Percentiles rank a stretch among this genome's conserved stretches.
phyloP scores from a whole-genome alignment of 2,888 invertebrate species.

The Drosophila hawaiiensis region DNA sequence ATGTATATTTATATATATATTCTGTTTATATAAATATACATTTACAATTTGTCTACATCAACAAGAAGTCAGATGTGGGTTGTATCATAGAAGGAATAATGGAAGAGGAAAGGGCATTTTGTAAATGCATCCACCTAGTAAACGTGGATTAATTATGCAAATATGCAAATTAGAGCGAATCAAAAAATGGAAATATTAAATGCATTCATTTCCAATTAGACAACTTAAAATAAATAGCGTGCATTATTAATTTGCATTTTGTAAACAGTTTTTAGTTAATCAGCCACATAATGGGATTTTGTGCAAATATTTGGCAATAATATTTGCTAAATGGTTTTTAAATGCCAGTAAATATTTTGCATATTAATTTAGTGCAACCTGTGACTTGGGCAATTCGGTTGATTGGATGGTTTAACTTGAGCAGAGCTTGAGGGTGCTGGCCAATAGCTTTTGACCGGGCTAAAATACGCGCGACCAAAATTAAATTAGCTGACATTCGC shows the following conservation, averaged over 20 bases:
- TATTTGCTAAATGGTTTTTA: constrained; percentile 6
- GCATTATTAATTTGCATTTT: constrained; percentile 72
- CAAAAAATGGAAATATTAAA: not conserved
- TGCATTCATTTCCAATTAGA: constrained; percentile 62
- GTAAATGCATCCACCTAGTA: not conserved
- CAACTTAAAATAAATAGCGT: constrained; percentile 60
- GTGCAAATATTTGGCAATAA: constrained; percentile 70
- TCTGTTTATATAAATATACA: too few relatives aligned
- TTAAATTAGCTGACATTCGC: constrained; percentile 53
- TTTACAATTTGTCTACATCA: not conserved
- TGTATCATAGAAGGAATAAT: not conserved
- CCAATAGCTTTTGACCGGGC: constrained; percentile 26
- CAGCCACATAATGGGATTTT: not conserved
- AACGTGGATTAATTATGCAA: constrained; percentile 27
- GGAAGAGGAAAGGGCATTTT: not conserved
- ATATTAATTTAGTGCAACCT: constrained; percentile 34
- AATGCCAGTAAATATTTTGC: constrained; percentile 22
- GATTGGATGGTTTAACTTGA: not conserved
- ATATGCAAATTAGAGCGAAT: constrained; percentile 37
- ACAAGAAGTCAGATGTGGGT: not conserved
- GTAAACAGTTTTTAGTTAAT: constrained; percentile 24
- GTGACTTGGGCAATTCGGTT: not conserved
- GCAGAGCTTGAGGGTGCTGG: constrained; percentile 4
- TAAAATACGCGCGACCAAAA: constrained; percentile 50
- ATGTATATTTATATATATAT: too few relatives aligned